A percentile compares a stretch with the other conserved stretches of the same genome.
These are phyloP conservation scores for Crax fasciolata DNA, from an alignment of 2,797 vertebrate species.

Conservation along the genomic window DNA sequence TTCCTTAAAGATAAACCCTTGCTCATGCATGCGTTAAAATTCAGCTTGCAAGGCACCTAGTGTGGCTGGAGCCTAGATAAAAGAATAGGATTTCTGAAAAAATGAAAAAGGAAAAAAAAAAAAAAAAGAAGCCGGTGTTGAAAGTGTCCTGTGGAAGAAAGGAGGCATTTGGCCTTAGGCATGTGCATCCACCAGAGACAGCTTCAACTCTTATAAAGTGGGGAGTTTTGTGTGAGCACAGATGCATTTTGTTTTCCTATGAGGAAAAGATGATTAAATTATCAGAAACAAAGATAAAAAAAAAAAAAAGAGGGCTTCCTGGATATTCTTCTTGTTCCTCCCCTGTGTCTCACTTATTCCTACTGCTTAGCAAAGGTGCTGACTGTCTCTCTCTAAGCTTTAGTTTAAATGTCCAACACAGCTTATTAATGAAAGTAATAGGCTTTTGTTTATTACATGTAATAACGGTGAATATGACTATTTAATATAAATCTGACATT, in stretches of 20 bases:
- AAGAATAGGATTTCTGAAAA: conserved; percentile 75
- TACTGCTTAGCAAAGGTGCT: conserved; percentile 78
- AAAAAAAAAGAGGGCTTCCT: conserved; percentile 66
- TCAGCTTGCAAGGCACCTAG: conserved; percentile 66
- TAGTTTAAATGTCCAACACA: conserved; percentile 85
- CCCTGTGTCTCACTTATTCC: conserved; percentile 59
- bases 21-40: conserved; percentile 67
- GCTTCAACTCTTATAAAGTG: conserved; percentile 85
- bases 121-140: conserved; percentile 45
- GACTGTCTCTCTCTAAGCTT: conserved; percentile 76
- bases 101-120: background rate
- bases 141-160: conserved; percentile 69
- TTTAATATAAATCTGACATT: conserved; percentile 93
- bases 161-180: conserved; percentile 84
- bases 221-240: conserved; percentile 84
- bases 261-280: conserved; percentile 88
- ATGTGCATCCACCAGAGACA: conserved; percentile 72
- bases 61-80: conserved; percentile 60
- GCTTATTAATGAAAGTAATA: conserved; percentile 85
- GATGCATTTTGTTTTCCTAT: conserved; percentile 88
- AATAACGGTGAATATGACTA: conserved; percentile 87
- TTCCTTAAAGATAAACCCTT: conserved; percentile 58
- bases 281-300: conserved; percentile 81
- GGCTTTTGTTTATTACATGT: conserved; percentile 87
- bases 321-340: conserved; percentile 76